A percentile compares a stretch with the other conserved stretches of the same genome.
Evolutionary conservation across 2,888 invertebrate genomes (phyloP).

Genomic region (Ramazzottius varieornatus): DNA sequence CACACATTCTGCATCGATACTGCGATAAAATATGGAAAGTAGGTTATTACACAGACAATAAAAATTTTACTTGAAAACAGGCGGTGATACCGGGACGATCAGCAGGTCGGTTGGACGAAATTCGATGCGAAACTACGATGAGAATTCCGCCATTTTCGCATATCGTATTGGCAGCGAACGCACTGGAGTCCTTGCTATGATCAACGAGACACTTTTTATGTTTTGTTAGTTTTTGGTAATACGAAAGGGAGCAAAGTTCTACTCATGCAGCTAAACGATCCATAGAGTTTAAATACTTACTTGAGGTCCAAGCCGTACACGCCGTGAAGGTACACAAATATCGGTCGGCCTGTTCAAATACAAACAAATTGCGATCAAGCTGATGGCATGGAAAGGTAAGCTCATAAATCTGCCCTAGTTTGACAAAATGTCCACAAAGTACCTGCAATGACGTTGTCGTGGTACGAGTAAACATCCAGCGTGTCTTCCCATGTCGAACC

Average conservation of each 20-base stretch:
- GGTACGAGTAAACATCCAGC: neutral
- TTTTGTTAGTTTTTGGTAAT: neutral
- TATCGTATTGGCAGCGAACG: neutral
- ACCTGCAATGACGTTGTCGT: neutral
- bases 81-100: neutral
- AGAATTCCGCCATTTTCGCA: slow-evolving; percentile 1
- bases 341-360: neutral
- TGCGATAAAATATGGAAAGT: neutral
- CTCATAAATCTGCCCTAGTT: too few relatives aligned
- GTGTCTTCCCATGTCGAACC: neutral
- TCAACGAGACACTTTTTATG: neutral
- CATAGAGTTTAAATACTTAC: neutral
- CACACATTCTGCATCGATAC: neutral
- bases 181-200: neutral
- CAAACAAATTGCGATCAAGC: too few relatives aligned
- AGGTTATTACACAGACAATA: neutral
- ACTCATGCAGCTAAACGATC: too few relatives aligned
- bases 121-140: neutral
- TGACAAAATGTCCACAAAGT: too few relatives aligned
- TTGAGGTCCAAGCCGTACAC: neutral
- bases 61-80: neutral
- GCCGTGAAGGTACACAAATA: neutral
- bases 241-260: too few relatives aligned
- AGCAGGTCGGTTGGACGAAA: neutral
- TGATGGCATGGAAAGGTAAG: too few relatives aligned